Conservation (phyloP, 2,888 invertebrate species). For the Euplexia lucipara region DNA sequence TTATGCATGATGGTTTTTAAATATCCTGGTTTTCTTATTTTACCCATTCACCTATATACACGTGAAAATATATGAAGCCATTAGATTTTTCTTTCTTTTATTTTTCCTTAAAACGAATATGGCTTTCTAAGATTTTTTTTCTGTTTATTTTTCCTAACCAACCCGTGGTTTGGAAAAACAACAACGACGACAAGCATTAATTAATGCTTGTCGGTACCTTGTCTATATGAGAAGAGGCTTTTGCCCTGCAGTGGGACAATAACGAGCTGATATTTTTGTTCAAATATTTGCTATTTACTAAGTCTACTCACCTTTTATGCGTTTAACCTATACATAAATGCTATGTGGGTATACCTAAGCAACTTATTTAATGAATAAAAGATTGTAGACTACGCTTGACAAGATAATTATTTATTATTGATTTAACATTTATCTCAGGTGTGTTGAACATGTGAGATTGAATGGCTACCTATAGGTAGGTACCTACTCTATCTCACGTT, state of each 20-base stretch:
- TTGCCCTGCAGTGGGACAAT: no score
- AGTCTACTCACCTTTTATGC: not conserved
- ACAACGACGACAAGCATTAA: no score
- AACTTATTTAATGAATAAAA: conserved; percentile 31
- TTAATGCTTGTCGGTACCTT: no score
- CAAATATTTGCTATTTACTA: not conserved
- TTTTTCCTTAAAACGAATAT: not conserved
- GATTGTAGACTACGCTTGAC: conserved; percentile 22
- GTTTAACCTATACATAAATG: not conserved
- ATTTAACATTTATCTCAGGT: conserved; percentile 28
- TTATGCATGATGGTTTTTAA: no score
- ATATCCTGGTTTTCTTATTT: no score
- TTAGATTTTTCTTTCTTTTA: conserved; percentile 6
- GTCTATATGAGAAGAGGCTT: no score
- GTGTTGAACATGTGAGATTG: conserved; percentile 20
- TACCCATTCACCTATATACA: no score
- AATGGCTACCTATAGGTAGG: not conserved
- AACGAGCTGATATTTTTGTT: no score
- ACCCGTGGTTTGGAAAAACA: no score
- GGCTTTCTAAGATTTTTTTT: not conserved
- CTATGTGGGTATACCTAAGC: not conserved
- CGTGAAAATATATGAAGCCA: conserved; percentile 5
- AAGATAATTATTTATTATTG: conserved; percentile 24
- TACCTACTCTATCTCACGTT: conserved; percentile 2
- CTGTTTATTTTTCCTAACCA: no score